phyloP scores from a whole-genome alignment of 2,113 vertebrate species.

The Apaloderma vittatum region DNA sequence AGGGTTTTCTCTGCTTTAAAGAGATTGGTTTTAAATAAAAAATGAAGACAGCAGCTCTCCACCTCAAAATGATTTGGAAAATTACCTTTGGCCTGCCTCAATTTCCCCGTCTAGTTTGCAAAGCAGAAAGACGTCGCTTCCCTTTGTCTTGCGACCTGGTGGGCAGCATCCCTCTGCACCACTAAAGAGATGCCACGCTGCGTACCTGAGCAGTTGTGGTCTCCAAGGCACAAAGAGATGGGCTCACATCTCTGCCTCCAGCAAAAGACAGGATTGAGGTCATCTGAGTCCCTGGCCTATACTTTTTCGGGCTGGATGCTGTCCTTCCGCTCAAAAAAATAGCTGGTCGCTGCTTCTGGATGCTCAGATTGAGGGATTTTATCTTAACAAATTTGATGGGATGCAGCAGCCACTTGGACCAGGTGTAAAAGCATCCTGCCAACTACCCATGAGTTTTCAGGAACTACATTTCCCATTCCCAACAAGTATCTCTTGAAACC shows the following conservation, averaged over 20 bases:
- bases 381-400: not conserved
- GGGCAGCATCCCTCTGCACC: not conserved
- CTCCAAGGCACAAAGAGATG: not conserved
- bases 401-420: not conserved
- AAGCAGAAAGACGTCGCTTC: not conserved
- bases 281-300: not conserved
- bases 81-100: not conserved
- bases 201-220: rapidly evolving
- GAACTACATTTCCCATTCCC: not conserved
- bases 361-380: not conserved
- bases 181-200: not conserved
- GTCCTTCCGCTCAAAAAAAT: not conserved
- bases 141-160: not conserved
- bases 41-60: not conserved
- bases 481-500: not conserved
- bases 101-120: not conserved
- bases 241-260: not conserved
- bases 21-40: constrained; percentile 52
- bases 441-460: not conserved
- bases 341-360: not conserved
- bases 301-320: not conserved
- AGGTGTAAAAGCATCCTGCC: not conserved
- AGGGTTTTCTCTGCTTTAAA: constrained; percentile 14
- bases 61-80: not conserved
- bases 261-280: not conserved